Evolutionary conservation across 2,113 vertebrate species (phyloP), one percentile per base, ranked within the genome.

Genomic region (Charadrius vociferus): DNA sequence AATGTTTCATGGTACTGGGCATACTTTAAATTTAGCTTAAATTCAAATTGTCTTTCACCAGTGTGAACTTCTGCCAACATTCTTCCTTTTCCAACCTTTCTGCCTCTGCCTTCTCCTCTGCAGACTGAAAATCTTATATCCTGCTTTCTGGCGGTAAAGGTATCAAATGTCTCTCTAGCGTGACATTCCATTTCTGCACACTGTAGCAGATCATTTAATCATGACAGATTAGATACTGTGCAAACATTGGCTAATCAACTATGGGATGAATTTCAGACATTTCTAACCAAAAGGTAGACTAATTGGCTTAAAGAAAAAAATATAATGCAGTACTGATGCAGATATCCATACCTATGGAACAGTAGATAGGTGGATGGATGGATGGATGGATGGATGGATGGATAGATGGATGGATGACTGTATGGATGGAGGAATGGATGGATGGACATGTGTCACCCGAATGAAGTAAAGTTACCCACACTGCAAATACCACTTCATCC

Each of bases 321-420:
- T 14, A 43, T 4, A 41, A 81, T 47, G 29, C 29, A 55, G 34
- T 78, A 65, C 12, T 55, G 55, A 63, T 63, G 43, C 37, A n/a
- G 26, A 4, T 65, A 65, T n/a, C 58, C 49, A 0, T 66, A 61
- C 37, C 34, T 62, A 9, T 0, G 0, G 45, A 58, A 32, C 16
- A 47, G 14, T 26, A 87, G 30, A 14, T n/a, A 49, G 27, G 4
- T 0, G 0, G 23, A 41, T 43, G 18, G 18, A 22, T 68, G 63
- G 26, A 34, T 68, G 63, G 26, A 34, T 74, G 59, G 59, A 30
- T 55, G 24, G 43, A 43, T 43, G 43, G 43, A 43, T 43, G 16
- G 18, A 22, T 78, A 47, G 29, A 11, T 68, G 63, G 26, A 34
- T 74, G 59, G 59, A 45, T 55, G n/a, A 37, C 19, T 21, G 34